phyloP scores from a whole-genome alignment of 2,888 invertebrate genomes.

The Standfussiana lucernea region DNA sequence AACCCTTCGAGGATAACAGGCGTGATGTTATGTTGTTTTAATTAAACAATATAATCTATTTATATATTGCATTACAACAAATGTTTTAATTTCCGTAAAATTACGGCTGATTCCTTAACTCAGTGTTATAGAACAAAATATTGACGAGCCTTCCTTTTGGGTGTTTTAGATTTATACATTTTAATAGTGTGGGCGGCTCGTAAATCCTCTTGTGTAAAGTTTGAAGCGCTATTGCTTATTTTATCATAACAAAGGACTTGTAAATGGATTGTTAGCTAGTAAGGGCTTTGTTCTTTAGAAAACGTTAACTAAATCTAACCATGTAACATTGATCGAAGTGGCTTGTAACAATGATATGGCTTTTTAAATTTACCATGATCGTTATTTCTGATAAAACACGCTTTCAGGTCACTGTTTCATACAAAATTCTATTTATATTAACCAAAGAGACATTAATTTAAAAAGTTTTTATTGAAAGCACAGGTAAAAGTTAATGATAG shows the following conservation, averaged over 20 bases:
- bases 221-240: constrained; percentile 23
- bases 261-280: constrained; percentile 19
- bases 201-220: constrained; percentile 17
- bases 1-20: too few relatives aligned
- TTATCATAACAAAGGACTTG: constrained; percentile 30
- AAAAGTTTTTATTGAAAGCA: neutral
- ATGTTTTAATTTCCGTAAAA: neutral
- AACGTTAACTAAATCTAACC: neutral
- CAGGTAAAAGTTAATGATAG: neutral
- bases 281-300: constrained; percentile 19
- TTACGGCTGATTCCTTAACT: neutral
- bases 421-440: neutral
- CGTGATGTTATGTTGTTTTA: too few relatives aligned
- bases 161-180: constrained; percentile 13
- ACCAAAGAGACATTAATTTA: neutral
- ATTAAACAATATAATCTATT: too few relatives aligned
- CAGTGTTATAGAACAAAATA: constrained; percentile 16
- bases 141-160: neutral
- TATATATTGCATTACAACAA: neutral
- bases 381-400: neutral
- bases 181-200: neutral
- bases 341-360: neutral
- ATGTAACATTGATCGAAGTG: neutral
- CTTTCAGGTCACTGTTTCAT: neutral
- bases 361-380: neutral